Evolutionary conservation across 2,888 invertebrate species (phyloP), one percentile per base, ranked within the genome.

Genomic region (Himalopsyche kuldschensis): DNA sequence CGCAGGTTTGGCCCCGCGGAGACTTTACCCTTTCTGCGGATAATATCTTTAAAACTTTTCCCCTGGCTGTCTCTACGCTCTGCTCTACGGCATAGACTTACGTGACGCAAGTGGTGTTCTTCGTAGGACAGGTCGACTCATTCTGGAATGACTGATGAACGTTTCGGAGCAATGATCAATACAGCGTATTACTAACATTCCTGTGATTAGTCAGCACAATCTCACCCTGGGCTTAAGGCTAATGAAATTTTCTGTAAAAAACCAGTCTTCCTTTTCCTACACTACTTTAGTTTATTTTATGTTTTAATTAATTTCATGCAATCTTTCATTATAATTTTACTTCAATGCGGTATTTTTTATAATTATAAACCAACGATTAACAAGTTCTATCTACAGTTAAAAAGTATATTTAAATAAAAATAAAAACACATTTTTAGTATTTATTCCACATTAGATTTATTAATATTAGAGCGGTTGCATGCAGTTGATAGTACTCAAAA

Each of bases 1-100:
- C 84, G 83, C 83, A 78, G 79, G 81, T 84, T 83, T 76, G 80
- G 85, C 55, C 86, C 85, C 85, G 82, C 82, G 69, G 86, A 85
- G 85, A 84, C 84, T 83, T 84, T 83, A 81, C 81, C 86, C 84
- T 83, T 85, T 84, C 84, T 78, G 80, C 46, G 83, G 85, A 83
- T 84, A 85, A 92, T 91, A 91, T 91, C 91, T 91, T 92, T 92
- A 92, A 92, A 91, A 92, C 91, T 92, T 92, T 89, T 32, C 41
- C 82, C 79, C 78, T 69, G 76, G 48, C 78, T 78, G 78, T 82
- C 81, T 78, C 78, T 78, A 27, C 17, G 63, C 78, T 17, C 32
- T 35, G 20, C 55, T 41, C 63, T 82, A 77, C 77, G 77, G 35
- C 75, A 31, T 77, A 31, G 77, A 35, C 32, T 41, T 78, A 75